Conservation (phyloP, 2,113 vertebrate species). For the Vombatus ursinus region DNA sequence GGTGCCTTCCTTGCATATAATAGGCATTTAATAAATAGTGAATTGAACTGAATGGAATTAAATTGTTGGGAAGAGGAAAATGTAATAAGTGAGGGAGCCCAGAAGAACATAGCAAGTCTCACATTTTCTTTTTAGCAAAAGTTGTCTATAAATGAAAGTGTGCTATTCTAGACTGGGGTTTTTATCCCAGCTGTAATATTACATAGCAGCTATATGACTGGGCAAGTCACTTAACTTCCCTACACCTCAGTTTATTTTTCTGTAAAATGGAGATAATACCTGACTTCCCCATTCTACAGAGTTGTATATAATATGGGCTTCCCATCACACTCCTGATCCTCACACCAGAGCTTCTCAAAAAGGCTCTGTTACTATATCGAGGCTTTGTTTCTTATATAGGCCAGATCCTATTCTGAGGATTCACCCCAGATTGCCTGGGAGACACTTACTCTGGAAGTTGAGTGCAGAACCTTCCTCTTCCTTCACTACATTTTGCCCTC, state of each 20-base stretch:
- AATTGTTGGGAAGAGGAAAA: neutral
- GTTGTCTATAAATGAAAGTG: neutral
- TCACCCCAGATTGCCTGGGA: neutral
- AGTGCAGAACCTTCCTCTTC: neutral
- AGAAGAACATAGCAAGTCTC: neutral
- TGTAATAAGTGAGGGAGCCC: neutral
- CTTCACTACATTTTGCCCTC: neutral
- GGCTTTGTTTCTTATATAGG: neutral
- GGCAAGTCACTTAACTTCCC: no score
- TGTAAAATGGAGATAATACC: neutral
- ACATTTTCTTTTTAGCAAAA: neutral
- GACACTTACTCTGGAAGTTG: neutral
- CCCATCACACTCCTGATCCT: neutral
- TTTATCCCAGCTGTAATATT: no score
- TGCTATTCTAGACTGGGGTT: no score
- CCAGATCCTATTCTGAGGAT: neutral
- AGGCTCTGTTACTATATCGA: neutral
- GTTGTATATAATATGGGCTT: no score
- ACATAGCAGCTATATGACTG: no score
- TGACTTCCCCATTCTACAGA: neutral
- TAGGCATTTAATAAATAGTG: neutral
- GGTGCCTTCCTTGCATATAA: neutral
- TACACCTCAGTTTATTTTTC: no score
- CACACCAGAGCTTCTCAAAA: neutral
- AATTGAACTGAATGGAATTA: neutral